A percentile compares a stretch with the other conserved stretches of the same genome.
phyloP scores from a whole-genome alignment of 2,113 vertebrate species.

The Fulmarus glacialis region DNA sequence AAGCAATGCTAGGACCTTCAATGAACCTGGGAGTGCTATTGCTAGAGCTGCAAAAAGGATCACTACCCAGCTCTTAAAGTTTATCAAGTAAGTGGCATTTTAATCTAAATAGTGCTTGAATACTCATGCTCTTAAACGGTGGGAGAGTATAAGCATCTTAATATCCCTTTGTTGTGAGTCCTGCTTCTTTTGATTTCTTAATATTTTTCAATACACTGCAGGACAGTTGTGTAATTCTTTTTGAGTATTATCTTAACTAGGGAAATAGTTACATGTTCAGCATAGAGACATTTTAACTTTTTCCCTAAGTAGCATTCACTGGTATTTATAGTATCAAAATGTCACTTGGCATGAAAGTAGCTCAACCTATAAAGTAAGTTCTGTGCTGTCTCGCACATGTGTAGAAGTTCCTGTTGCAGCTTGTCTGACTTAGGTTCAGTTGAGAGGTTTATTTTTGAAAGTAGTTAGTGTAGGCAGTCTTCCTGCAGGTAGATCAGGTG shows the following conservation, averaged over 20 bases:
- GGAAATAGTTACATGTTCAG: neutral
- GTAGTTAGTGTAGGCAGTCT: neutral
- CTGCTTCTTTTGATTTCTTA: neutral
- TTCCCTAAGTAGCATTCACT: neutral
- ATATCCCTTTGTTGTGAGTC: neutral
- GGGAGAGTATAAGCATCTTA: neutral
- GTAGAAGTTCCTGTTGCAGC: neutral
- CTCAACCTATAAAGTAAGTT: neutral
- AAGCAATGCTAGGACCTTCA: constrained; percentile 94
- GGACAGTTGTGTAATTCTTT: neutral
- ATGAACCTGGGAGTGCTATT: constrained; percentile 95
- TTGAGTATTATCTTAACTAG: neutral
- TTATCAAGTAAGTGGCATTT: constrained; percentile 85
- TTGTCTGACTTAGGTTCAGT: neutral
- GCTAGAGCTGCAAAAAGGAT: constrained; percentile 92
- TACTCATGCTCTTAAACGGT: fast-evolving
- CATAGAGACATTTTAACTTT: neutral
- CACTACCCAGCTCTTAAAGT: constrained; percentile 90
- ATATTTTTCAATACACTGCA: neutral
- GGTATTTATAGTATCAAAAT: neutral
- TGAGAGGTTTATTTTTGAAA: neutral
- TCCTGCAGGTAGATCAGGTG: neutral
- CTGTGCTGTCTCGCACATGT: neutral
- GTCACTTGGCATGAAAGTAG: neutral
- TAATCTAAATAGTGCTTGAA: neutral